A percentile compares a stretch with the other conserved stretches of the same genome.
These are phyloP conservation scores for Zalophus californianus DNA, from an alignment of 2,797 vertebrate genomes.

Conservation along the genomic window DNA sequence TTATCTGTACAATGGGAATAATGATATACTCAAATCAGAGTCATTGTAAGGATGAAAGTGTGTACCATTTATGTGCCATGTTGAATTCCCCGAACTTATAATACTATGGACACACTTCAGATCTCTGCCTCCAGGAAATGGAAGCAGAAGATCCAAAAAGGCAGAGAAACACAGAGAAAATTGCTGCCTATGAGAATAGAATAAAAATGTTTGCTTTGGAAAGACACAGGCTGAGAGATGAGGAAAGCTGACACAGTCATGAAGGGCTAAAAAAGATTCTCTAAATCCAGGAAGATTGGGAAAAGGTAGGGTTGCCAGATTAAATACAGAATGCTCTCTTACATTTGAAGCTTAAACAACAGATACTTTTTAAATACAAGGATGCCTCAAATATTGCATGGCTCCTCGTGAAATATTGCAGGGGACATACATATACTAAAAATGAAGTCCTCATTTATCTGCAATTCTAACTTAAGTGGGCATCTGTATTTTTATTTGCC, in stretches of 20 bases:
- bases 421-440: background rate
- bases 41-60: background rate
- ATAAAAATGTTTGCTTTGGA: background rate
- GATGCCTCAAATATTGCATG: background rate
- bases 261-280: background rate
- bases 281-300: background rate
- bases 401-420: background rate
- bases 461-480: background rate
- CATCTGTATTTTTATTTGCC: slow-evolving; percentile 10
- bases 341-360: background rate
- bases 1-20: background rate
- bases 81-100: background rate
- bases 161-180: slow-evolving; percentile 14
- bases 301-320: background rate
- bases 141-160: background rate
- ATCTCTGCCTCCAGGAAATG: background rate
- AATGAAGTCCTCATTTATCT: background rate
- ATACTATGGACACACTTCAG: background rate
- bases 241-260: background rate
- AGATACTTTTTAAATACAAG: background rate
- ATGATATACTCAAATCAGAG: background rate
- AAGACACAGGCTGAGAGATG: background rate
- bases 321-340: background rate
- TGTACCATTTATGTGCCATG: background rate
- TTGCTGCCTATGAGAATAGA: background rate